Conservation (phyloP, 1,140 invertebrate genomes). For the Lucilia sericata region DNA sequence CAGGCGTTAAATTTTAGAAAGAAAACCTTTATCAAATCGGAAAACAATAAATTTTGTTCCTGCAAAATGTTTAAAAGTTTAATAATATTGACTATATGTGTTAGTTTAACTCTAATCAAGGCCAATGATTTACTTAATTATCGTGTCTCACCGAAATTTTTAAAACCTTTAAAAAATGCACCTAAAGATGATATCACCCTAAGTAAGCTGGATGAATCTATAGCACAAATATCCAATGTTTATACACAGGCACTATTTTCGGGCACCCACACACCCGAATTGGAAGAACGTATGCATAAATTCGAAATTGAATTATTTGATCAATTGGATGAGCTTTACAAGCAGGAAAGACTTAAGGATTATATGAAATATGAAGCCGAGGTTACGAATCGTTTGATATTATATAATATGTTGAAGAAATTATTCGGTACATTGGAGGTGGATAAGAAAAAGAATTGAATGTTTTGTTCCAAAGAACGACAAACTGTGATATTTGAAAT, state of each 20-base stretch:
- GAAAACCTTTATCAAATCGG: background rate
- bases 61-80: background rate
- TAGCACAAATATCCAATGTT: slow-evolving; percentile 57
- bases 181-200: slow-evolving; percentile 53
- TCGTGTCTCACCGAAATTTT: slow-evolving; percentile 51
- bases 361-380: slow-evolving; percentile 64
- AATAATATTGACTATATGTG: background rate
- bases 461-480: background rate
- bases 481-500: background rate
- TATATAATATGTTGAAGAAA: slow-evolving; percentile 64
- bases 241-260: slow-evolving; percentile 62
- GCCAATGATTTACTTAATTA: slow-evolving; percentile 3
- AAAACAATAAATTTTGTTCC: background rate
- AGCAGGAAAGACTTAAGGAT: slow-evolving; percentile 58
- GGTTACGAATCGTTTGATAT: slow-evolving; percentile 64
- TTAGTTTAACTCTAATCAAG: background rate
- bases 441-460: background rate
- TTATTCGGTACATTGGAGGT: slow-evolving; percentile 57
- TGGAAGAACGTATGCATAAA: slow-evolving; percentile 54
- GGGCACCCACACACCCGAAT: slow-evolving; percentile 57
- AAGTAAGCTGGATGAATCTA: slow-evolving; percentile 54
- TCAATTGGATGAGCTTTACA: slow-evolving; percentile 57
- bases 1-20: slow-evolving; percentile 7
- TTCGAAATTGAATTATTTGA: slow-evolving; percentile 61
- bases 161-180: slow-evolving; percentile 51